Evolutionary conservation across 2,888 invertebrate genomes (phyloP), one percentile per base, ranked within the genome.

Genomic region (Darwinula stevensoni): DNA sequence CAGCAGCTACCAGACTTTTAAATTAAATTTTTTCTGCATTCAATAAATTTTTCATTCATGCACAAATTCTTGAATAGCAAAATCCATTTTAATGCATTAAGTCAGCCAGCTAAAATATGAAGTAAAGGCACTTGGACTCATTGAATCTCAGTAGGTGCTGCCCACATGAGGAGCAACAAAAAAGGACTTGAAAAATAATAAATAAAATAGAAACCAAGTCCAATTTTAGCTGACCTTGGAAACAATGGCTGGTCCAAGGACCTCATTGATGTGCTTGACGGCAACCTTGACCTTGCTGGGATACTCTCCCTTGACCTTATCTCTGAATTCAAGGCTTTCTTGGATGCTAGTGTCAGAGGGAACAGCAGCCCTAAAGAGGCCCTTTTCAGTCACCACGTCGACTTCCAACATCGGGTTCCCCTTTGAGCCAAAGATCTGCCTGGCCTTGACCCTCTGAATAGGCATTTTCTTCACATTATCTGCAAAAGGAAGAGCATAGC

Each of bases 391-490:
- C 39, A 50, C 52, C 28, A 63, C 46, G 45, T 65, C 63, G 32
- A 99, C 97, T 58, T 99, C 97, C 32, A 99, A 86, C 26, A 97
- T 97, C 39, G 97, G 97, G 52, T 97, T 94, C 39, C 97, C 97
- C 52, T 94, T 74, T 35, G 91, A 94, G 61, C 97, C 94, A 54
- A 78, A 97, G 56, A 97, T 94, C 57, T 84, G 82, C 52, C 94
- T 76, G 40, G 94, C 94, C 49, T 71, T 68, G 47, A 94, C 70
- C 39, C 73, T 72, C 54, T 73, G 69, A 53, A 91, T 78, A 36
- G 82, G 67, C 86, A 86, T 88, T 34, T 45, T 53, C 16, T 35
- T 34, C 15, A 34, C 30, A 15, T n/a, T 16, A n/a, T 6, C 6
- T 6, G 30, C 14, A n/a, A n/a, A 9, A 22, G 22, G 9, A 22